Base-by-base conservation (phyloP, 2,797 vertebrate genomes). In the Eleutherodactylus coqui region DNA sequence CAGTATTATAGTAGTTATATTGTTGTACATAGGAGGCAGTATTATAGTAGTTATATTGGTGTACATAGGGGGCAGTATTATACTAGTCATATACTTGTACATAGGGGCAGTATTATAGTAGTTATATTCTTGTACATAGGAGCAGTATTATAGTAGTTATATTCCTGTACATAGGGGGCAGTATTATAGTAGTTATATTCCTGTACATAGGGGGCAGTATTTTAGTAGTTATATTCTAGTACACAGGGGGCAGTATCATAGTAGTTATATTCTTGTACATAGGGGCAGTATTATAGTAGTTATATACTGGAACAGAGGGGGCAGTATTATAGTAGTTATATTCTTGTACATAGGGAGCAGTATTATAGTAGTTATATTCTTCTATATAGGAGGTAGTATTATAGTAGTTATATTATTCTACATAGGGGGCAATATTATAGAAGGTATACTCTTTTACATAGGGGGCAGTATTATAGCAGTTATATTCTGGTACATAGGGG, bases 141-240 rank as follows among this genome's bases (percentile, higher is more conserved):
- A 17, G 60, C 27, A 62, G 60, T 32, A 62, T 32, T 32, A 62
- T 32, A 62, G 60, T 62, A 62, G 60, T 62, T 62, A 62, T 62
- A 62, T 62, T 62, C 29, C 32, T 62, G 53, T 55, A 55, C 51
- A 55, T 55, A n/a, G 53, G 53, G n/a, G 10, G 53, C n/a, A 60
- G 58, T 60, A 60, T 60, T 60, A 60, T 60, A 60, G 58, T 60
- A 29, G 58, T 60, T 60, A 60, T 60, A 60, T 60, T 60, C 58
- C 29, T 60, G 11, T 62, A 62, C 5, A 62, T 62, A 62, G 60
- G 60, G 6, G 53, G 60, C 27, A 62, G 60, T 62, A 62, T 62
- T 62, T 32, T 62, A 62, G 60, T 32, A 62, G 60, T 62, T 62
- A 62, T 62, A 62, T 62, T 62, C 60, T 62, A 32, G 60, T 62